Evolutionary conservation across 2,888 invertebrate genomes (phyloP).

Genomic region (Athalia cordata): DNA sequence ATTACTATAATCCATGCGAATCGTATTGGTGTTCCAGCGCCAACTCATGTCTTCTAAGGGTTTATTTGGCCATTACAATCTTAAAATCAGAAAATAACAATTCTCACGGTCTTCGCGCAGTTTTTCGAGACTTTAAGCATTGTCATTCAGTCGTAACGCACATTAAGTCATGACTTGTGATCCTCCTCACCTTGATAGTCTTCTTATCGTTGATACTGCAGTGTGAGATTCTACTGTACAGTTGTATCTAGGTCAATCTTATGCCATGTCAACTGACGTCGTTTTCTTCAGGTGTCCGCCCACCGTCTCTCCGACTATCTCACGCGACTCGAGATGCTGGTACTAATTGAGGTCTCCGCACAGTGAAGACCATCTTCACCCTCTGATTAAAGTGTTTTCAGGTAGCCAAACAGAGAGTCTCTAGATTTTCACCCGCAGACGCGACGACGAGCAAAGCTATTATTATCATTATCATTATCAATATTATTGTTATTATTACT

Average conservation of each 20-base stretch:
- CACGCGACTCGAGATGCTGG: constrained; percentile 7
- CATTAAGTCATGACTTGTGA: no score
- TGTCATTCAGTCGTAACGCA: no score
- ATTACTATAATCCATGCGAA: no score
- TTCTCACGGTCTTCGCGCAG: no score
- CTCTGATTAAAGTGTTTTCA: not conserved
- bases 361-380: not conserved
- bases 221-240: not conserved
- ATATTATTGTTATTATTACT: no score
- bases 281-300: constrained; percentile 28
- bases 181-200: not conserved
- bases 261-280: not conserved
- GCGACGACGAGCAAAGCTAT: no score
- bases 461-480: no score
- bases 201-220: not conserved
- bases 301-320: constrained; percentile 5
- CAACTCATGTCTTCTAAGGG: no score
- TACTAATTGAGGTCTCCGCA: constrained; percentile 22
- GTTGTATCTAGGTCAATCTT: constrained; percentile 26
- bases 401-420: not conserved
- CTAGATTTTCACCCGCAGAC: not conserved
- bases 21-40: no score
- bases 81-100: no score
- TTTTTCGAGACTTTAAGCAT: no score
- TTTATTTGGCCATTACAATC: no score